Percentiles rank a stretch among this genome's conserved stretches.
These are phyloP conservation scores for Sabellastarte sp. DNA, from an alignment of 2,888 invertebrate species.

Conservation along the genomic window DNA sequence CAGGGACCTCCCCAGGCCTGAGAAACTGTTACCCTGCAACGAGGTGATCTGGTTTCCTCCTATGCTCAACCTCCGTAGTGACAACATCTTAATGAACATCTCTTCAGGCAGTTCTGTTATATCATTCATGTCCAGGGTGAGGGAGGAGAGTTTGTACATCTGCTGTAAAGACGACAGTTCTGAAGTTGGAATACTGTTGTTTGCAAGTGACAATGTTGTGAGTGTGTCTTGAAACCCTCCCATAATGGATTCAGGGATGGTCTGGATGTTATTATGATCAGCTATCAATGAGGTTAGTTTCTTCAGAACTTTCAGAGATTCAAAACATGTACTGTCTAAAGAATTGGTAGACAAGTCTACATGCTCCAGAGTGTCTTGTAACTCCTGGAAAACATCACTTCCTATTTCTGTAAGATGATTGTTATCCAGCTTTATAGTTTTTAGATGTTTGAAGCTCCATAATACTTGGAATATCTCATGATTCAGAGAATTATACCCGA, in stretches of 20 bases:
- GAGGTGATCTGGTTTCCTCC: not conserved
- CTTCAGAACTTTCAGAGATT: not conserved
- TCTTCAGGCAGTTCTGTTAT: not conserved
- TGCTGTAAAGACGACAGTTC: not conserved
- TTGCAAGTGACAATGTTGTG: not conserved
- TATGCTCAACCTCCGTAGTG: not conserved
- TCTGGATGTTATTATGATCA: not conserved
- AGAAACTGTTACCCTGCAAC: not conserved
- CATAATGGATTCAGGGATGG: not conserved
- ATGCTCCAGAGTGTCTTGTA: not conserved
- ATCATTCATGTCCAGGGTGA: not conserved
- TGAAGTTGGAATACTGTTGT: not conserved
- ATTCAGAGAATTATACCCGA: not conserved
- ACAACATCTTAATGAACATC: not conserved
- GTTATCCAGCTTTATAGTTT: not conserved
- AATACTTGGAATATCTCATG: not conserved
- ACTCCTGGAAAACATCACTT: not conserved
- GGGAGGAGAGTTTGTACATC: not conserved
- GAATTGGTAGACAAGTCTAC: not conserved
- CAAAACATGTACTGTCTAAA: not conserved
- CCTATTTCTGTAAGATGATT: not conserved
- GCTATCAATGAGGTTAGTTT: not conserved
- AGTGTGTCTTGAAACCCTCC: not conserved
- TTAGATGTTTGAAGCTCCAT: not conserved
- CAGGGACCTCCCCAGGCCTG: not conserved